Conservation (phyloP, 2,113 vertebrate genomes). For the Myiozetetes cayanensis region DNA sequence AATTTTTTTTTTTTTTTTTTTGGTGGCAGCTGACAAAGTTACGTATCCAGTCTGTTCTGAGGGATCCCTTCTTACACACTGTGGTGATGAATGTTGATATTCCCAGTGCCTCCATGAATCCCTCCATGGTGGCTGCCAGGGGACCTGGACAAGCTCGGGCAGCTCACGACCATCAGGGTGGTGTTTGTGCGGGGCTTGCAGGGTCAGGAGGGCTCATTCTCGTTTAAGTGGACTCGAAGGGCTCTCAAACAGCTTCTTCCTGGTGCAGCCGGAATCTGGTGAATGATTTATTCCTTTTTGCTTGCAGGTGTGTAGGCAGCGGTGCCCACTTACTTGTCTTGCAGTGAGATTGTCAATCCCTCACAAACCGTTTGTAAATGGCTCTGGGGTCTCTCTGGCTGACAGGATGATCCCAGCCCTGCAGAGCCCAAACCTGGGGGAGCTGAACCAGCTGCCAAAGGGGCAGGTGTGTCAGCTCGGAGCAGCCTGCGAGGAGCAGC, state of each 20-base stretch:
- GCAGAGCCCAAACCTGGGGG: constrained; percentile 9
- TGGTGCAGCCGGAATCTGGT: background rate
- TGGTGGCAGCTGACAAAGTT: background rate
- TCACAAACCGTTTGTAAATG: background rate
- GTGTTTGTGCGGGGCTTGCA: background rate
- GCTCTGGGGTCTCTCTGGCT: background rate
- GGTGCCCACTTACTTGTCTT: background rate
- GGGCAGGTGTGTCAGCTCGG: constrained; percentile 55
- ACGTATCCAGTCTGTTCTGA: background rate
- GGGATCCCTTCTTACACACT: background rate
- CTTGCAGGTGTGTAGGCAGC: background rate
- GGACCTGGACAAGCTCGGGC: background rate
- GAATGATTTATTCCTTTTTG: background rate
- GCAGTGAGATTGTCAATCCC: background rate
- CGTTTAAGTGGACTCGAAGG: background rate
- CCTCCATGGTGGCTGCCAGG: background rate
- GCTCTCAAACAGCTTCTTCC: background rate
- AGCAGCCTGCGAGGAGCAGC: constrained; percentile 47
- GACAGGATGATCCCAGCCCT: background rate
- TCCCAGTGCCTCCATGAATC: background rate
- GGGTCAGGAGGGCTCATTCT: background rate
- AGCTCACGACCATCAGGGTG: background rate
- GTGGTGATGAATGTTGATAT: background rate
- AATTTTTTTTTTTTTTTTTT: background rate
- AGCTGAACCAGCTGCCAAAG: constrained; percentile 38